phyloP scores from a whole-genome alignment of 2,888 invertebrate genomes.

The Orthosia incerta region DNA sequence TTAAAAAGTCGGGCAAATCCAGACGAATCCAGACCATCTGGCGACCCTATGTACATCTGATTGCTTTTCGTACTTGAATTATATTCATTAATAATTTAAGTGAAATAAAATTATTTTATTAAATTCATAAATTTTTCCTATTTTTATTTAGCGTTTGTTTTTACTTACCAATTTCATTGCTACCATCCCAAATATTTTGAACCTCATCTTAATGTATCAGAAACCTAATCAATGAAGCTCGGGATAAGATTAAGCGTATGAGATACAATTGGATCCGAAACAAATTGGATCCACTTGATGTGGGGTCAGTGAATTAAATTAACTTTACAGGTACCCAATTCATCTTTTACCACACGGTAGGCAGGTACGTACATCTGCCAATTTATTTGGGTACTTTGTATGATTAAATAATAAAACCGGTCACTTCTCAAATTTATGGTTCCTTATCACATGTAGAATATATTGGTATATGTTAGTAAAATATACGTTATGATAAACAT shows the following conservation, averaged over 20 bases:
- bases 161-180: neutral
- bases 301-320: slow-evolving; percentile 59
- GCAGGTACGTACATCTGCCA: neutral
- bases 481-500: too few relatives aligned
- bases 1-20: too few relatives aligned
- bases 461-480: too few relatives aligned
- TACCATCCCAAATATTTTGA: neutral
- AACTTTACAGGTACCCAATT: slow-evolving; percentile 48
- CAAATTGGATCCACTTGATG: slow-evolving; percentile 55
- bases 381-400: slow-evolving; percentile 42
- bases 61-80: too few relatives aligned
- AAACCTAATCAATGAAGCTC: slow-evolving; percentile 38
- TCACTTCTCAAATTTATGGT: too few relatives aligned
- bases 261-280: slow-evolving; percentile 54
- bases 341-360: slow-evolving; percentile 44
- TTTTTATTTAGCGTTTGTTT: too few relatives aligned
- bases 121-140: too few relatives aligned
- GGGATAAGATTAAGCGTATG: slow-evolving; percentile 51
- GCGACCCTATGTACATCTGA: too few relatives aligned
- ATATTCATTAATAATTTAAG: too few relatives aligned
- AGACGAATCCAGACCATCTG: too few relatives aligned
- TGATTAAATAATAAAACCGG: slow-evolving; percentile 45
- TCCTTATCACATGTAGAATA: too few relatives aligned
- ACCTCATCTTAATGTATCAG: slow-evolving; percentile 1
- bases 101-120: too few relatives aligned